Evolutionary conservation across 2,797 vertebrate genomes (phyloP).

Genomic region (Pygocentrus nattereri): DNA sequence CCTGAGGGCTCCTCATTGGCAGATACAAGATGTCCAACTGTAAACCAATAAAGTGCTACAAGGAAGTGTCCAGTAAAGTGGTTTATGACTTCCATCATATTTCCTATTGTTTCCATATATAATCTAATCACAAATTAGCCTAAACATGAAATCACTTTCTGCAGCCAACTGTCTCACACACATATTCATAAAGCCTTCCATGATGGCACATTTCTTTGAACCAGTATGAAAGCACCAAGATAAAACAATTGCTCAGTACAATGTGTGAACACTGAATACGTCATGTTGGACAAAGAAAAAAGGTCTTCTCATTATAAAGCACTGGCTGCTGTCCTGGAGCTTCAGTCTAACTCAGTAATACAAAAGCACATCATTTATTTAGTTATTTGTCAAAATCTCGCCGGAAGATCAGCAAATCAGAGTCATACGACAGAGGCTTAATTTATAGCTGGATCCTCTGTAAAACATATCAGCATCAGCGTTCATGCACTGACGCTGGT

Average conservation of each 20-base stretch:
- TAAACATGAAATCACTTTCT: neutral
- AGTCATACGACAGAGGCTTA: neutral
- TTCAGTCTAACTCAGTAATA: neutral
- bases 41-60: too few species aligned
- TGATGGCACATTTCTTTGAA: conserved; percentile 17
- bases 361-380: conserved; percentile 1
- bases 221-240: conserved; percentile 23
- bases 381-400: neutral
- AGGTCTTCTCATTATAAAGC: conserved; percentile 10
- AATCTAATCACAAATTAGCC: neutral
- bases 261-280: neutral
- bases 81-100: neutral
- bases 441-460: neutral
- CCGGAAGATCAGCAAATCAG: neutral
- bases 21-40: too few species aligned
- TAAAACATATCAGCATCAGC: neutral
- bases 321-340: neutral
- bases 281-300: conserved; percentile 19
- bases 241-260: conserved; percentile 18
- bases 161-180: neutral
- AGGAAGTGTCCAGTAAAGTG: neutral
- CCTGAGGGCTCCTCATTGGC: too few species aligned
- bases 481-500: neutral
- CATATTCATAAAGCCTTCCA: conserved; percentile 5
- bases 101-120: neutral